Evolutionary conservation across 2,113 vertebrate species (phyloP).

Genomic region (Chiloscyllium plagiosum): DNA sequence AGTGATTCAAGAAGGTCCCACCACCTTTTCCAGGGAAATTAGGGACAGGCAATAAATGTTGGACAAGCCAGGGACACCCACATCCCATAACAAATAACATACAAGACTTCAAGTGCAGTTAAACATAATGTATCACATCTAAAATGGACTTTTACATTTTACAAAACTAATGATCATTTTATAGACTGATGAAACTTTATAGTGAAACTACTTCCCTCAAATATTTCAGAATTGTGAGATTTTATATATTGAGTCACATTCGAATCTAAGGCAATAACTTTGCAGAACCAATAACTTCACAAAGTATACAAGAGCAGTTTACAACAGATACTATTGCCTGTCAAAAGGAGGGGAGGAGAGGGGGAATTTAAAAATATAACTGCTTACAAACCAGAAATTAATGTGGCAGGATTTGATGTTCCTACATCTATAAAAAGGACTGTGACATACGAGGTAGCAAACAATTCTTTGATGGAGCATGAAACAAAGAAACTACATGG

Average conservation of each 20-base stretch:
- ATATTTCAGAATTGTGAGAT: neutral
- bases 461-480: constrained; percentile 56
- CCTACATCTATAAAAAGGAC: constrained; percentile 36
- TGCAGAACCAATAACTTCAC: neutral
- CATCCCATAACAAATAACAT: too few relatives aligned
- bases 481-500: constrained; percentile 94
- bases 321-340: neutral
- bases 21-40: too few relatives aligned
- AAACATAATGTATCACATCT: neutral
- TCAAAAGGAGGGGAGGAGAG: constrained; percentile 33
- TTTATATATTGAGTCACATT: constrained; percentile 4
- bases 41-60: too few relatives aligned
- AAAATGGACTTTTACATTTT: neutral
- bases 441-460: constrained; percentile 32
- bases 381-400: constrained; percentile 36
- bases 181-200: neutral
- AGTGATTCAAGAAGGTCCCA: too few relatives aligned
- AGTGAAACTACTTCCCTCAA: neutral
- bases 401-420: constrained; percentile 34
- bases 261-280: neutral
- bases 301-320: neutral
- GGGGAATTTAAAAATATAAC: constrained; percentile 34
- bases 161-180: neutral
- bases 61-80: too few relatives aligned
- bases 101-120: neutral